Evolutionary conservation across 2,113 vertebrate genomes (phyloP), one percentile per base, ranked within the genome.

Genomic region (Hippopotamus amphibius): DNA sequence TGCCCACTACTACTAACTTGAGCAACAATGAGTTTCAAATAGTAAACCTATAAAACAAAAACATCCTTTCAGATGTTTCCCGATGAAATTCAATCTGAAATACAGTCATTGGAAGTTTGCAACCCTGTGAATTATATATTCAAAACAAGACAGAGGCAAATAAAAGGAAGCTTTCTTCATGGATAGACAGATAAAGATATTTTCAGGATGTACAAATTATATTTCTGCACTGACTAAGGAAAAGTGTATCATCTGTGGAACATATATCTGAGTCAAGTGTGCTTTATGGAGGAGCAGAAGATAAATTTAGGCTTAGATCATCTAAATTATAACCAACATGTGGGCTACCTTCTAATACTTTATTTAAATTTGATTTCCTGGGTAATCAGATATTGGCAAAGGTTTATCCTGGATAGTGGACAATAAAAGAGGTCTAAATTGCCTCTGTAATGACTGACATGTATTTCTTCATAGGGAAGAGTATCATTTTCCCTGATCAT

Each of bases 31-130:
- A 92, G 84, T 89, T 92, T 33, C 21, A 86, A 69, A 88, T 37
- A 80, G 50, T 82, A 76, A 87, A 50, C 28, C 57, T 80, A 12
- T 76, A 69, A 83, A 77, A 86, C 81, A 61, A 92, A 97, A 90
- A 55, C 3, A 59, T 46, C 93, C 63, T 90, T 83, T 91, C 59
- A 88, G 37, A 57, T 94, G 61, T 30, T 97, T 76, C 30, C 61
- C 48, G 24, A 41, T 86, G 74, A 83, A 82, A 53, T 92, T 19
- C 19, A 81, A 71, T 37, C 37, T 69, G 83, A 93, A 89, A 88
- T 92, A 37, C 83, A 68, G 46, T 81, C 85, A 90, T 0, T 88
- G 24, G 83, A 84, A 92, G 80, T 94, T 1, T 95, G 33, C 83
- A 95, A 95, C 71, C 24, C 33, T 41, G 9, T 92, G 63, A 61